Evolutionary conservation across 2,113 vertebrate species (phyloP), one percentile per base, ranked within the genome.

Genomic region (Macroglossus sobrinus): DNA sequence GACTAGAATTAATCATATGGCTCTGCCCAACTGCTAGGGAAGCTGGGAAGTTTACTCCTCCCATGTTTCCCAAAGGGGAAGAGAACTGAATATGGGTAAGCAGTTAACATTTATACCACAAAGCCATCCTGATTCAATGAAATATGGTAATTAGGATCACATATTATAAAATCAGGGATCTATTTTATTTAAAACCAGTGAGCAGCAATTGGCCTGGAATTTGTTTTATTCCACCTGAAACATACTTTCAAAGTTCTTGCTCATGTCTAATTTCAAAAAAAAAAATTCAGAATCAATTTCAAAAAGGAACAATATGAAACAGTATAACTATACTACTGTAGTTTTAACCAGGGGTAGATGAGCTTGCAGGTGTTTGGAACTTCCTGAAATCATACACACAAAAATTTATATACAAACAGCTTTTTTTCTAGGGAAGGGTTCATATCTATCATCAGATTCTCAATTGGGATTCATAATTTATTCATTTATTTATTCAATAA

Each of bases 181-280:
- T 84, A 68, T 53, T 97, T 89, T 78, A 76, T 50, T 87, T 45
- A 94, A 89, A 95, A 69, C 57, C 53, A 89, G 26, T 64, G 26
- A 93, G 30, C 19, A 78, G 19, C 28, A 18, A 78, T 61, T 95
- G 66, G 47, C n/a, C 28, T 78, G 6, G 93, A 74, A 59, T 91
- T 78, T 93, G 18, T 94, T 68, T 15, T 74, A 72, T 26, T 43
- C 22, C 30, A 22, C 61, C 50, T 78, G 79, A 95, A 84, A 79
- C 21, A 84, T n/a, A 63, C 15, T 93, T 81, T 94, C n/a, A 91
- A 74, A 93, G 63, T 82, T 57, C 15, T 47, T 43, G 45, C 19
- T 88, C 15, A 38, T 91, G 68, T 89, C 85, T 92, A 78, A 84
- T 80, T 93, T 68, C 63, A 95, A 81, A 95, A 43, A 79, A 86